Conservation (phyloP, 1,140 invertebrate genomes). For the Macrocentrus cingulum region DNA sequence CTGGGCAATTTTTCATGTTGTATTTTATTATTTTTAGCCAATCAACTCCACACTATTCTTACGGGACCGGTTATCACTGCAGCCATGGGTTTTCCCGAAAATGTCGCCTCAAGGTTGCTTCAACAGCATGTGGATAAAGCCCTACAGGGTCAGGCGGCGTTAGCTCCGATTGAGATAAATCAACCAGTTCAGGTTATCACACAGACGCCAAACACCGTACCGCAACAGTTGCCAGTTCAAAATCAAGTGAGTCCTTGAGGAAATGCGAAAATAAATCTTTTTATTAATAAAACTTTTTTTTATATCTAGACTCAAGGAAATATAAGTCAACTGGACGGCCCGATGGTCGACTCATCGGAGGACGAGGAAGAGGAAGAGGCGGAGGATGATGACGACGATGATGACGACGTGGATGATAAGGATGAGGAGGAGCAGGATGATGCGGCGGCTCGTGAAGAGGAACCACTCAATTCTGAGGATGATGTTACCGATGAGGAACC, state of each 20-base stretch:
- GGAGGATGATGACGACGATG: slow-evolving; percentile 75
- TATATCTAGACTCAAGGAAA: slow-evolving; percentile 42
- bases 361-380: slow-evolving; percentile 79
- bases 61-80: slow-evolving; percentile 83
- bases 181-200: slow-evolving; percentile 46
- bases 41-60: slow-evolving; percentile 68
- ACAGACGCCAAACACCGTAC: slow-evolving; percentile 40
- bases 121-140: slow-evolving; percentile 86
- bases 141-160: slow-evolving; percentile 61
- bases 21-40: slow-evolving; percentile 50
- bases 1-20: slow-evolving; percentile 13
- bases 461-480: slow-evolving; percentile 93
- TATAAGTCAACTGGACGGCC: slow-evolving; percentile 69
- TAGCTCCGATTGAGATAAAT: slow-evolving; percentile 51
- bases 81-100: slow-evolving; percentile 78
- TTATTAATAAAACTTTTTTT: slow-evolving; percentile 13
- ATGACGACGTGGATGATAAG: slow-evolving; percentile 68
- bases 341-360: slow-evolving; percentile 67
- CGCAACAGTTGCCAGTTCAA: slow-evolving; percentile 40
- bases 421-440: slow-evolving; percentile 73
- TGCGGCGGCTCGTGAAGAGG: slow-evolving; percentile 66
- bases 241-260: slow-evolving; percentile 36
- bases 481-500: slow-evolving; percentile 97
- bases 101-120: slow-evolving; percentile 74
- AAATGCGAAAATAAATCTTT: background rate